Base-by-base conservation (phyloP, 2,113 vertebrate species). In the Lutjanus erythropterus region DNA sequence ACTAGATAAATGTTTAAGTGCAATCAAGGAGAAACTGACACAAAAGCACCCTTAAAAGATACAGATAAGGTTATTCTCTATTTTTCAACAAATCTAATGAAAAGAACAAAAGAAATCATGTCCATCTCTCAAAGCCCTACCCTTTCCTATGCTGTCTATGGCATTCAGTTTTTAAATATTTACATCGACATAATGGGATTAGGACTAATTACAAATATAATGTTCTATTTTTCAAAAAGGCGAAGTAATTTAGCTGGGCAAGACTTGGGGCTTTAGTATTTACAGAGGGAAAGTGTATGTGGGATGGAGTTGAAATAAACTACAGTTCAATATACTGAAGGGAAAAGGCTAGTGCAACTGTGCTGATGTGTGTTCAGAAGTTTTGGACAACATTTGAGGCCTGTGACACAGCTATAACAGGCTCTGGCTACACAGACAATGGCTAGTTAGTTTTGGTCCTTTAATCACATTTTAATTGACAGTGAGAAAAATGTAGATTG, bases 371-470 rank as follows among this genome's bases (percentile, higher is more conserved):
- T 49, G 56, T 61, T 70, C 55, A 29, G 41, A 14, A 39, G 14
- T 23, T 25, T 9, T 25, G 19, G 21, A 18, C 6, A 33, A 64
- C 11, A 59, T 49, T 35, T 31, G 15, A 60, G 27, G n/a, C 52
- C 56, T 41, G 49, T 46, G 49, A 60, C 27, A 15, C 15, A 37
- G 19, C 27, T 58, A 67, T 42, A 27, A 18, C 42, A 25, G 53
- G 42, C 41, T 27, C 33, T n/a, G 35, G 21, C 10, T 52, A 14
- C 12, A 56, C 8, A 60, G 60, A 37, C 53, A 50, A 50, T 23
- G 21, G 6, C 14, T 35, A 27, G 68, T 59, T 77, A 31, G 21
- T 37, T 80, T 72, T 68, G 33, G 27, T 35, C 27, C 41, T 78
- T 67, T 11, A 55, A 73, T 53, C 1, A 4, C 39, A 33, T 29